phyloP scores from a whole-genome alignment of 2,113 vertebrate genomes.

The Symphodus melops region DNA sequence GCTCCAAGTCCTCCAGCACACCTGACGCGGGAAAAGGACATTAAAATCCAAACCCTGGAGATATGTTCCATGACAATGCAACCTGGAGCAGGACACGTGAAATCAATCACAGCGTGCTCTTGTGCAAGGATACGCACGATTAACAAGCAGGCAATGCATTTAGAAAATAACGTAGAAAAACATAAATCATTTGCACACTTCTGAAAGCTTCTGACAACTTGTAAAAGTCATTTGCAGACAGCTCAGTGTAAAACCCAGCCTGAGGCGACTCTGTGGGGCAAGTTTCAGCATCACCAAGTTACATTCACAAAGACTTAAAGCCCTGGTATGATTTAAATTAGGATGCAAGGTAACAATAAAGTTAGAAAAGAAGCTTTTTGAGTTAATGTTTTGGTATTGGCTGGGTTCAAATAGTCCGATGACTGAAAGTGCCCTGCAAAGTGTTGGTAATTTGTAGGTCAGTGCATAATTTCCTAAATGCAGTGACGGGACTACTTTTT shows the following conservation, averaged over 20 bases:
- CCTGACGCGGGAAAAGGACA: slow-evolving; percentile 30
- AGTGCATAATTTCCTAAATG: slow-evolving; percentile 2
- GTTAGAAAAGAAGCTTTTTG: slow-evolving; percentile 2
- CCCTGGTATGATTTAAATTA: background rate
- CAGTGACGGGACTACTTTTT: background rate
- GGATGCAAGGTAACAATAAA: background rate
- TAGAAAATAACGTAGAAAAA: background rate
- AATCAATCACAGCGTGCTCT: background rate
- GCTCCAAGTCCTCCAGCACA: slow-evolving; percentile 8
- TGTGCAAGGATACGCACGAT: background rate
- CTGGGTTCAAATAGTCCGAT: slow-evolving; percentile 1
- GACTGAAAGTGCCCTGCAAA: slow-evolving; percentile 12
- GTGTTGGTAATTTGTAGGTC: slow-evolving; percentile 2
- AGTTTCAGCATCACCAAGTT: slow-evolving; percentile 40
- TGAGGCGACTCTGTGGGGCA: slow-evolving; percentile 36
- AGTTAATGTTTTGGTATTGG: background rate
- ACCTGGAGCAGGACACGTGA: background rate
- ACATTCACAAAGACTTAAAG: slow-evolving; percentile 7
- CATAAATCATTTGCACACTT: slow-evolving; percentile 16
- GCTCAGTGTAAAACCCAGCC: slow-evolving; percentile 32
- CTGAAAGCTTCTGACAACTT: slow-evolving; percentile 20
- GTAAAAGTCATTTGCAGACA: slow-evolving; percentile 18
- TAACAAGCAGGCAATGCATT: background rate
- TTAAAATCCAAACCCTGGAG: background rate
- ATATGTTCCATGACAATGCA: slow-evolving; percentile 5